These are phyloP conservation scores for Orthonevra nobilis DNA, from an alignment of 2,888 invertebrate species.

Conservation along the genomic window DNA sequence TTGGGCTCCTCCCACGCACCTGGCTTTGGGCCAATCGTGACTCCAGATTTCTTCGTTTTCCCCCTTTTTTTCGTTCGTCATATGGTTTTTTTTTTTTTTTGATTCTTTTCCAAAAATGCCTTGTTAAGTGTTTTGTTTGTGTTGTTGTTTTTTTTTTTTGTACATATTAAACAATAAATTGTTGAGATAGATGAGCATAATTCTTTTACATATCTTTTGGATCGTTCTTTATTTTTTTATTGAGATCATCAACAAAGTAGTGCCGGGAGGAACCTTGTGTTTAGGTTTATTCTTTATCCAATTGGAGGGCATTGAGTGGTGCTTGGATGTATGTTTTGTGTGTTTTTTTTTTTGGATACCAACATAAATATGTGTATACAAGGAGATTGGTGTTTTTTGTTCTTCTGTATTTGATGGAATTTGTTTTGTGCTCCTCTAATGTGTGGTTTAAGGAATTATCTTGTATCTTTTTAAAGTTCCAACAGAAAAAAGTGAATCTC, in stretches of 20 bases:
- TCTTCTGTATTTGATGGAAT: not conserved
- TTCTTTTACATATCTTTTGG: conserved; percentile 1
- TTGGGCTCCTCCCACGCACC: conserved; percentile 59
- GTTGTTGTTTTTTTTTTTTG: conserved; percentile 18
- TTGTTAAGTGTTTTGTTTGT: conserved; percentile 48
- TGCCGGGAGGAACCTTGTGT: conserved; percentile 29
- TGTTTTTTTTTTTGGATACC: not conserved
- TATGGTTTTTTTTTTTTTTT: conserved; percentile 11
- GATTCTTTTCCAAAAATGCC: conserved; percentile 13
- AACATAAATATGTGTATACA: not conserved
- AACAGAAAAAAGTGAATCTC: too few relatives aligned
- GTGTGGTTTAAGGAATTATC: too few relatives aligned
- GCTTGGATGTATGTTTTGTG: conserved; percentile 17
- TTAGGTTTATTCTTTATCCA: conserved; percentile 15
- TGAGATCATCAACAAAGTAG: conserved; percentile 2
- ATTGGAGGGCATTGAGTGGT: conserved; percentile 33
- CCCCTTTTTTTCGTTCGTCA: too few relatives aligned
- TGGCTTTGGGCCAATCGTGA: conserved; percentile 44
- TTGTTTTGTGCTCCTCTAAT: too few relatives aligned
- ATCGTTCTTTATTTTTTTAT: conserved; percentile 1
- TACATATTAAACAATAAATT: conserved; percentile 33
- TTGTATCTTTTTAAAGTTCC: too few relatives aligned
- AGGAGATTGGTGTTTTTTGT: not conserved
- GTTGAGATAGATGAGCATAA: conserved; percentile 22
- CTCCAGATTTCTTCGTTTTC: conserved; percentile 24